Evolutionary conservation across 1,140 invertebrate genomes (phyloP).

Genomic region (Papilio glaucus): DNA sequence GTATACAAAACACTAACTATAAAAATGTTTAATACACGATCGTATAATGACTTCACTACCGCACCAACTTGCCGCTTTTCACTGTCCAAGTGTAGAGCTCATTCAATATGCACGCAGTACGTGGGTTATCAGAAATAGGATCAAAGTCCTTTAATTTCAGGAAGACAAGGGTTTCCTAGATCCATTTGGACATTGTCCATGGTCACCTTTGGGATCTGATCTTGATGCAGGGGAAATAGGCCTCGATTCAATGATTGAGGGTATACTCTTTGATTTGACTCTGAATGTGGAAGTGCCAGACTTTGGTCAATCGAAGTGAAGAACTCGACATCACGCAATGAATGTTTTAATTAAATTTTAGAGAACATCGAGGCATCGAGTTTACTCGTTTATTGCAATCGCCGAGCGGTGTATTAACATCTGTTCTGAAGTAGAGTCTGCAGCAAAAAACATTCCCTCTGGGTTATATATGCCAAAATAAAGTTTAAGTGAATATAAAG

Average conservation of each 20-base stretch:
- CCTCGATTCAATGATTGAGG: no score
- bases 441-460: neutral
- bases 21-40: slow-evolving; percentile 62
- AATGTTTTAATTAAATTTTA: slow-evolving; percentile 33
- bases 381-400: slow-evolving; percentile 31
- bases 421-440: neutral
- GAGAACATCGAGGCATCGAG: neutral
- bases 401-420: slow-evolving; percentile 32
- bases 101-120: neutral
- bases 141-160: no score
- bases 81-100: neutral
- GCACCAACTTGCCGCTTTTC: slow-evolving; percentile 23
- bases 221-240: no score
- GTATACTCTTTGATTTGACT: no score
- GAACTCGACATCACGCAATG: neutral
- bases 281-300: no score
- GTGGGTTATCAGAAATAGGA: no score
- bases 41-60: slow-evolving; percentile 53
- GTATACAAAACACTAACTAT: slow-evolving; percentile 60
- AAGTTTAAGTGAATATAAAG: neutral
- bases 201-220: neutral
- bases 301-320: no score
- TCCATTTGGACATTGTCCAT: neutral
- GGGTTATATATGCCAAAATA: neutral
- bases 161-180: neutral